Base-by-base conservation (phyloP, 2,888 invertebrate genomes). In the Idaea dimidiata region DNA sequence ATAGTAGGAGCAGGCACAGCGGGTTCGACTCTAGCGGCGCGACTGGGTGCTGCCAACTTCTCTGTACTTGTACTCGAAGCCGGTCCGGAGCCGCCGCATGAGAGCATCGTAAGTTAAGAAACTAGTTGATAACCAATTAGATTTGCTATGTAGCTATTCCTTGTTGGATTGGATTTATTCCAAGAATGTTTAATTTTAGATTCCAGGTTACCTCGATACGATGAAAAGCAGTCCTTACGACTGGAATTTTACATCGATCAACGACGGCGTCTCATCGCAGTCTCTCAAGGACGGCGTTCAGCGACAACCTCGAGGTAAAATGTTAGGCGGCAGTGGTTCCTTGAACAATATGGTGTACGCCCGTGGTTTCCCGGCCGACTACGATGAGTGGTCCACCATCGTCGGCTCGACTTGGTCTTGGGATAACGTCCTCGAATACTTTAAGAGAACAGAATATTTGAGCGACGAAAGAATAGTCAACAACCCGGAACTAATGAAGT, bases 281-380 rank as follows among this genome's bases (percentile, higher is more conserved):
- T 82, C 82, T 0, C 73, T 89, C 32, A 63, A 59, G 1, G 77
- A 68, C 1, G 87, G 88, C 4, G 74, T 71, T 0, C 83, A 87
- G 75, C 72, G 71, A 18, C 89, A 87, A 66, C 88, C 88, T 0
- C 83, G 90, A 0, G 90, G 88, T 16, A 83, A 72, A 68, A 80
- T 89, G 83, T 78, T 91, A 8, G 90, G 90, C 0, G 90, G 91
- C 56, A 83, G 77, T 65, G 89, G 89, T 55, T 86, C 89, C 31
- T 70, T 89, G 62, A 89, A 88, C 64, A 86, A 86, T 74, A 89
- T 90, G 89, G 78, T 91, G 10, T 90, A 91, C 71, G 73, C 89
- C 1, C 76, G 91, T 5, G 91, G 91, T 0, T 83, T 81, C 66
- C 89, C 89, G 14, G 68, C 65, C 0, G 91, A 91, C 73, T 91